phyloP scores from a whole-genome alignment of 2,797 vertebrate genomes.

The Clarias platycephalus region DNA sequence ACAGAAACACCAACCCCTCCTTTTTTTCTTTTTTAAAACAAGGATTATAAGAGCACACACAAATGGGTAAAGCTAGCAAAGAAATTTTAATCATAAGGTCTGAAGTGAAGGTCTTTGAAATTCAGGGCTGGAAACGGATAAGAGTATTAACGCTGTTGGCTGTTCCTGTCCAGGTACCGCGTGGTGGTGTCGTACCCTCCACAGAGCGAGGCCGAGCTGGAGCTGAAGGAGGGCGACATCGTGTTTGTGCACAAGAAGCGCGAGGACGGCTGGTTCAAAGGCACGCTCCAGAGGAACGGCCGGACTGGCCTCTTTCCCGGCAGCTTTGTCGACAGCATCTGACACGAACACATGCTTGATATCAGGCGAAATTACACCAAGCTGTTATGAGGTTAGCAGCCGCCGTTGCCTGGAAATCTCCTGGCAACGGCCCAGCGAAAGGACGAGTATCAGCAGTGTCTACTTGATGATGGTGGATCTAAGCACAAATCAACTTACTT shows the following conservation, averaged over 20 bases:
- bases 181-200: conserved; percentile 98
- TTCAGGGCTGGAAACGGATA: neutral
- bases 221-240: conserved; percentile 97
- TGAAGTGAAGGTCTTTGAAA: neutral
- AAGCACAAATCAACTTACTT: neutral
- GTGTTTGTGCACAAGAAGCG: conserved; percentile 97
- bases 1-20: conserved; percentile 22
- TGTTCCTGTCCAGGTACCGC: conserved; percentile 80
- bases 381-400: conserved; percentile 1
- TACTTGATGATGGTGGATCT: neutral
- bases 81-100: neutral
- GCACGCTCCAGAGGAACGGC: conserved; percentile 94
- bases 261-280: conserved; percentile 99
- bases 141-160: neutral
- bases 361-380: neutral
- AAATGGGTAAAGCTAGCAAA: neutral
- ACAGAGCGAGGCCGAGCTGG: conserved; percentile 97
- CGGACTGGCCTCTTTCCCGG: conserved; percentile 96
- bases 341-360: conserved; percentile 55
- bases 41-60: too few species aligned
- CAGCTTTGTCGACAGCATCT: conserved; percentile 97
- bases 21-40: neutral
- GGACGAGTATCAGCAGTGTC: neutral
- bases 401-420: conserved; percentile 5
- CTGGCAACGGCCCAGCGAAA: neutral